phyloP scores from a whole-genome alignment of 2,797 vertebrate species.

The Paguma larvata region DNA sequence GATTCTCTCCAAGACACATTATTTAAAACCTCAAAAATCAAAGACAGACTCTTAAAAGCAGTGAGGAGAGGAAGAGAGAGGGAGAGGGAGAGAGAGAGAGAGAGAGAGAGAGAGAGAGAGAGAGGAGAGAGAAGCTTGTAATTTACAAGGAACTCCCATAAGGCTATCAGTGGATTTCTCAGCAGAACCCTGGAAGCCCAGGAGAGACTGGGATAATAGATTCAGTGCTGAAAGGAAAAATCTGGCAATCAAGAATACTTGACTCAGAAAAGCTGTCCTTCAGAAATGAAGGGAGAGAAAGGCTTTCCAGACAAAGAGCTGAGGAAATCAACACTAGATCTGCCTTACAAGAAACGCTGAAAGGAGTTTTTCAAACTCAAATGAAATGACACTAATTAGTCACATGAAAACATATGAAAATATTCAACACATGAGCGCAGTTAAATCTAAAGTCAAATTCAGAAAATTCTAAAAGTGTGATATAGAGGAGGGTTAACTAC shows the following conservation, averaged over 20 bases:
- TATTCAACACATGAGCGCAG: background rate
- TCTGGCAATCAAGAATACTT: background rate
- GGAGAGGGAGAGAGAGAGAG: too few species aligned
- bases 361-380: background rate
- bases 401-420: background rate
- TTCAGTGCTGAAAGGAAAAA: background rate
- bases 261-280: background rate
- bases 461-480: background rate
- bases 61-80: background rate
- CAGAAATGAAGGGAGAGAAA: background rate
- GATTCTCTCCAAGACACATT: background rate
- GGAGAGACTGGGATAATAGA: background rate
- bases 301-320: background rate
- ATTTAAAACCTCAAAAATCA: background rate
- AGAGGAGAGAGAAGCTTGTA: background rate
- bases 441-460: background rate
- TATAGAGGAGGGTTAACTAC: background rate
- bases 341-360: background rate
- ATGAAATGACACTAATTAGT: background rate
- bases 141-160: background rate
- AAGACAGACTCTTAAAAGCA: background rate
- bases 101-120: background rate
- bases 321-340: background rate
- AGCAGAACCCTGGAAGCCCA: background rate
- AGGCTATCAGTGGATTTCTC: background rate